phyloP scores from a whole-genome alignment of 2,888 invertebrate species.

The Trichogramma evanescens region DNA sequence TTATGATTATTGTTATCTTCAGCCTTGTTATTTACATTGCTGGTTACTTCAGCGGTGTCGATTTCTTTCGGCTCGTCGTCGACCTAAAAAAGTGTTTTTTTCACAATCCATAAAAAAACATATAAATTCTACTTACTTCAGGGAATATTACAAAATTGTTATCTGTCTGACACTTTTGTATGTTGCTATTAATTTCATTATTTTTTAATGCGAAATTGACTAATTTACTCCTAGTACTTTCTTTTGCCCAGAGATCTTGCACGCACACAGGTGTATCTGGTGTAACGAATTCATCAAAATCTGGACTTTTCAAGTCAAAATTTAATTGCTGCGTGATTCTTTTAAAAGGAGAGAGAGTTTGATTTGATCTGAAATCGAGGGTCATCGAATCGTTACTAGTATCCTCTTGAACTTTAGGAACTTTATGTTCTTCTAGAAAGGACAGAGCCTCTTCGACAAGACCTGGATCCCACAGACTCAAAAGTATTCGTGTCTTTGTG shows the following conservation, averaged over 20 bases:
- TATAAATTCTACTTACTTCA: slow-evolving; percentile 45
- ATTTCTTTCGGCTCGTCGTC: slow-evolving; percentile 39
- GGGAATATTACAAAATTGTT: slow-evolving; percentile 55
- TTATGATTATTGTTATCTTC: slow-evolving; percentile 27
- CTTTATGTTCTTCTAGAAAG: slow-evolving; percentile 72
- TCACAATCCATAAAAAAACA: background rate
- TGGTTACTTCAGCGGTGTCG: slow-evolving; percentile 19
- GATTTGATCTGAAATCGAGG: slow-evolving; percentile 35
- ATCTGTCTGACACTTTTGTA: slow-evolving; percentile 44
- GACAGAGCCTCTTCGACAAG: slow-evolving; percentile 79
- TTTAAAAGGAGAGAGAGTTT: slow-evolving; percentile 66
- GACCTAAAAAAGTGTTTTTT: slow-evolving; percentile 5
- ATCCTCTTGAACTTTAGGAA: slow-evolving; percentile 42
- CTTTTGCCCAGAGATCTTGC: slow-evolving; percentile 60
- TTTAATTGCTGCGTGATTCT: slow-evolving; percentile 72
- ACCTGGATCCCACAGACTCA: slow-evolving; percentile 79
- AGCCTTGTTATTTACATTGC: slow-evolving; percentile 21
- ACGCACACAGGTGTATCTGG: slow-evolving; percentile 58
- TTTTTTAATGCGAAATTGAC: slow-evolving; percentile 23
- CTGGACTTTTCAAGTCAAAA: slow-evolving; percentile 65
- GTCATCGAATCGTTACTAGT: slow-evolving; percentile 31
- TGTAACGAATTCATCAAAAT: slow-evolving; percentile 65
- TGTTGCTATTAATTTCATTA: slow-evolving; percentile 33
- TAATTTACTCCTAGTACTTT: slow-evolving; percentile 43
- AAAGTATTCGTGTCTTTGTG: slow-evolving; percentile 68